Percentiles rank a stretch among this genome's conserved stretches.
These are phyloP conservation scores for Slavum lentiscoides DNA, from an alignment of 2,888 invertebrate species.

Conservation along the genomic window DNA sequence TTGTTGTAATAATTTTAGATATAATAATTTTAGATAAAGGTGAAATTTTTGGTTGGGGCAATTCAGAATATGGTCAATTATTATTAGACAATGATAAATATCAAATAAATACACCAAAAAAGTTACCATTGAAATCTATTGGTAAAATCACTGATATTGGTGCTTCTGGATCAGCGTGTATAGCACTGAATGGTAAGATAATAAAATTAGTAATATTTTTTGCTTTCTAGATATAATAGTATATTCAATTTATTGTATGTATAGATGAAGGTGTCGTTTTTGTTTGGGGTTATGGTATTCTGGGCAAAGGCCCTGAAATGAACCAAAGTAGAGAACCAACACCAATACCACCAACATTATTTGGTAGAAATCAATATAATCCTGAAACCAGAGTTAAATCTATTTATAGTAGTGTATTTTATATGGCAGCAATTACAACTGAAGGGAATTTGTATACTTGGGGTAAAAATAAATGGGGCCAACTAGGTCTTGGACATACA, in stretches of 20 bases:
- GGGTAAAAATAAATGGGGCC: conserved; percentile 85
- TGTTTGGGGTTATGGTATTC: conserved; percentile 91
- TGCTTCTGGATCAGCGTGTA: conserved; percentile 84
- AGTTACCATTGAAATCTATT: conserved; percentile 58
- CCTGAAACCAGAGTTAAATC: conserved; percentile 69
- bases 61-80: conserved; percentile 89
- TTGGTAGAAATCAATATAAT: conserved; percentile 83
- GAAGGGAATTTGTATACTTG: conserved; percentile 85
- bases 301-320: conserved; percentile 85
- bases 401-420: conserved; percentile 74
- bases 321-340: conserved; percentile 70
- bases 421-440: conserved; percentile 81
- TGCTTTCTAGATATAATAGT: neutral
- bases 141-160: conserved; percentile 82
- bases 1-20: neutral
- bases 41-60: conserved; percentile 96
- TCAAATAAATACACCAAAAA: conserved; percentile 72
- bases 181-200: conserved; percentile 74
- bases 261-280: conserved; percentile 82
- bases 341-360: conserved; percentile 76
- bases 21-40: conserved; percentile 69
- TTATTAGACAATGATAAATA: conserved; percentile 63
- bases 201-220: conserved; percentile 3
- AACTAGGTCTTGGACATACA: conserved; percentile 78
- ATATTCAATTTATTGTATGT: conserved; percentile 37